Base-by-base conservation (phyloP, 2,797 vertebrate genomes). In the Geotria australis region DNA sequence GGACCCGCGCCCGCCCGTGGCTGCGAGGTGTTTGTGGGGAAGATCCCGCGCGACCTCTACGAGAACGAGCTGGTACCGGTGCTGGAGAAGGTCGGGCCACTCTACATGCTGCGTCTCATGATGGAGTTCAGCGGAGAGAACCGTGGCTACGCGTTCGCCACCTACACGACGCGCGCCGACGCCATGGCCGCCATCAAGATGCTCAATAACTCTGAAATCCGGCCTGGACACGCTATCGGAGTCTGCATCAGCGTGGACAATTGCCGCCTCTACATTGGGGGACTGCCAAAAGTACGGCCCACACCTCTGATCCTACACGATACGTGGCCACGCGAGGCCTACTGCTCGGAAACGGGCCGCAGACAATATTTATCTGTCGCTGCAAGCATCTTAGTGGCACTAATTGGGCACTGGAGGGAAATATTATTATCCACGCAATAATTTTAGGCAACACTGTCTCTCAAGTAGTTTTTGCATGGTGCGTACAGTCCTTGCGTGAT, bases 41-140 rank as follows among this genome's bases (percentile, higher is more conserved):
- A 89, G 75, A 84, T 96, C 66, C 89, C 88, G 59, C 72, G 86
- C 65, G 81, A 96, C 68, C 76, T 96, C 76, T 95, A 77, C 60
- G 89, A 96, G 62, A 84, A 93, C 64, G 73, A 83, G 58, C 68
- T 96, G 63, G 83, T 96, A 47, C 89, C 88, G n/a, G 70, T 93
- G 63, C 94, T 96, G 1, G 79, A 84, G 70, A 73, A 66, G 59
- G 81, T 77, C 8, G 88, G 89, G 6, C 70, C 64, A 60, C 83
- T 96, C 68, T 96, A 94, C 59, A 86, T 88, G 71, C 80, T 96
- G 68, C 73, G 89, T 10, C 72, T 96, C 64, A 93, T 96, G 89
- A 83, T 96, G 88, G 84, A 94, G 68, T 96, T 95, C 73, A 94
- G 78, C 45, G 88, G 89, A 38, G 79, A 86, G 67, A 96, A 96